These are phyloP conservation scores for Orthonyx spaldingii DNA, from an alignment of 2,113 vertebrate species.

Conservation along the genomic window DNA sequence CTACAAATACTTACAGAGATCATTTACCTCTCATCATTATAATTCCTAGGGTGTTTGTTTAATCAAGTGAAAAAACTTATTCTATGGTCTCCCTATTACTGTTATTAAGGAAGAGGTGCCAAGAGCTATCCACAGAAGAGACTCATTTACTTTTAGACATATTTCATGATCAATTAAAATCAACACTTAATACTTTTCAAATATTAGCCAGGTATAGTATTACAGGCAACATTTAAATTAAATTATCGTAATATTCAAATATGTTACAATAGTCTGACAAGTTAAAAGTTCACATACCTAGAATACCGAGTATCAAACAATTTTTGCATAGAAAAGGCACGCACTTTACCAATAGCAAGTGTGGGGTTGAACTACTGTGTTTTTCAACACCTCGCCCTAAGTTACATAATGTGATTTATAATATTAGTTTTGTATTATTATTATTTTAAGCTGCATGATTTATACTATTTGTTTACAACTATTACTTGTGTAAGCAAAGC, in stretches of 20 bases:
- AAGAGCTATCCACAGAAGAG: not conserved
- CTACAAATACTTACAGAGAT: not conserved
- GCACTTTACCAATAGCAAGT: constrained; percentile 38
- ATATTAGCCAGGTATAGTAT: not conserved
- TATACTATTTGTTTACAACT: not conserved
- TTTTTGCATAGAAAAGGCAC: constrained; percentile 42
- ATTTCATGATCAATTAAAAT: not conserved
- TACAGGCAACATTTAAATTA: constrained; percentile 74
- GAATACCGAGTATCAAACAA: constrained; percentile 62
- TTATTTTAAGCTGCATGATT: not conserved
- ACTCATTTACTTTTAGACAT: not conserved
- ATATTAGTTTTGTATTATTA: not conserved
- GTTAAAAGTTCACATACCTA: constrained; percentile 73
- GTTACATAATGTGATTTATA: constrained; percentile 10
- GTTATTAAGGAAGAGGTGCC: not conserved
- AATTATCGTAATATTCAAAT: constrained; percentile 73
- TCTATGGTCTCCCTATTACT: not conserved
- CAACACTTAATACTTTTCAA: not conserved
- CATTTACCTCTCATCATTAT: not conserved
- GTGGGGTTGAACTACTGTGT: constrained; percentile 20
- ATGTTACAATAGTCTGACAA: constrained; percentile 64
- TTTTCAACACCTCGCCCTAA: constrained; percentile 33
- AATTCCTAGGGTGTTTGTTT: not conserved
- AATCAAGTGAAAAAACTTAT: not conserved
- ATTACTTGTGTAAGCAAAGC: not conserved